Base-by-base conservation (phyloP, 2,888 invertebrate genomes). In the Cactoblastis cactorum region DNA sequence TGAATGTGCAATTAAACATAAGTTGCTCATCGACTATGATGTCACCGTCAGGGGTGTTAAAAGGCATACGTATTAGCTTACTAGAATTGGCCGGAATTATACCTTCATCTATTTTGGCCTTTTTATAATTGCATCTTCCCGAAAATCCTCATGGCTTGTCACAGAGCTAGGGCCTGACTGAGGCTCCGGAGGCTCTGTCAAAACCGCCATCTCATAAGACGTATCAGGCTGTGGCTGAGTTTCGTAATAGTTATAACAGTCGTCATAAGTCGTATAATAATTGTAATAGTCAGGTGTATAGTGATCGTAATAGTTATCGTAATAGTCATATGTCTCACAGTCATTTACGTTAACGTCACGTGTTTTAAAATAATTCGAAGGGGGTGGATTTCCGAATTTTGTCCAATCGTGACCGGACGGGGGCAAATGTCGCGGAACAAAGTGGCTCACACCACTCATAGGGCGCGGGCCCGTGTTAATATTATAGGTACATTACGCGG, bases 71-170 rank as follows among this genome's bases (percentile, higher is more conserved):
- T 37, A 65, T 14, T 15, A 66, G 12, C 53, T 65, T 66, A 0
- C 61, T 61, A 5, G 53, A 35, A 6, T 51, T 37, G 0, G 61
- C 63, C 0, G 62, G 63, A 4, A 64, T 62, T 4, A 67, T 58
- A 1, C 61, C 61, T 33, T 67, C 64, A 17, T 59, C 43, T 45
- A 45, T 45, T 33, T 45, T 34, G 45, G 33, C 45, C 34, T 45
- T 33, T 33, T 28, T 32, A 12, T 12, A 6, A 9, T 32, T 1
- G 34, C 15, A 11, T 2, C 33, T n/a, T 33, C n/a, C 45, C 28
- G 45, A 45, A 45, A 45, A 45, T 45, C 17, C 17, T 45, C 45
- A 17, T 19, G n/a, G 6, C 12, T 4, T 8, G 6, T 11, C 11
- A n/a, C n/a, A n/a, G 33, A 33, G n/a, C 22, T 43, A 22, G 43